Percentiles rank a stretch among this genome's conserved stretches.
Evolutionary conservation across 1,140 invertebrate species (phyloP).

Genomic region (Ostrea edulis): DNA sequence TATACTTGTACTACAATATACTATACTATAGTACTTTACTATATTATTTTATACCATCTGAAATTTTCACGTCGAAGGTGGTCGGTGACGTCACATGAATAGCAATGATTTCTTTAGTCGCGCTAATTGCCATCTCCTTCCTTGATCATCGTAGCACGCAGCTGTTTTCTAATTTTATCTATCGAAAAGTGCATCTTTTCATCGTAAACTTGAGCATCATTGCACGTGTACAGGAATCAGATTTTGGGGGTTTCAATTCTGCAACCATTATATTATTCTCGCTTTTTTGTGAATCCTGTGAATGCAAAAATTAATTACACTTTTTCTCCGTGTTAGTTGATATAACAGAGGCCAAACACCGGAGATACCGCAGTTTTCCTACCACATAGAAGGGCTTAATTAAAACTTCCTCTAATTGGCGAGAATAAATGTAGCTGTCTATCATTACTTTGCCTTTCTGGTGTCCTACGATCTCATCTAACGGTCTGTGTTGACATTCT

Average conservation of each 20-base stretch:
- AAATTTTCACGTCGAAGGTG: not conserved
- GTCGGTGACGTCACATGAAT: not conserved
- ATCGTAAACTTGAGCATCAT: not conserved
- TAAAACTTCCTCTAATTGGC: conserved; percentile 13
- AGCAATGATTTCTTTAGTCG: not conserved
- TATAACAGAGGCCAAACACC: not conserved
- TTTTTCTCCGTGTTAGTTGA: not conserved
- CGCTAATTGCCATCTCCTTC: not conserved
- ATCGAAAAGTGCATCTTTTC: not conserved
- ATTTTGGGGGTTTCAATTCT: not conserved
- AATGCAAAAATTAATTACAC: not conserved
- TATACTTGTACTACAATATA: not conserved
- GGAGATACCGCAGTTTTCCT: not conserved
- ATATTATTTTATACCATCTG: too few species aligned
- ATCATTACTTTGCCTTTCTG: not conserved
- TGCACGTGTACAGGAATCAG: not conserved
- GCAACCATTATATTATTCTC: not conserved
- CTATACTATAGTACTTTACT: not conserved
- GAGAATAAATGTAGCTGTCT: not conserved
- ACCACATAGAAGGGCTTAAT: not conserved
- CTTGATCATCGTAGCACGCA: not conserved
- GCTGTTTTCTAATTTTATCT: not conserved
- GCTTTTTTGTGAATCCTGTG: not conserved
- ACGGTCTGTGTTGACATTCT: not conserved
- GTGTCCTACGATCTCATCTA: not conserved